Evolutionary conservation across 2,113 vertebrate genomes (phyloP), one percentile per base, ranked within the genome.

Genomic region (Poecile atricapillus): DNA sequence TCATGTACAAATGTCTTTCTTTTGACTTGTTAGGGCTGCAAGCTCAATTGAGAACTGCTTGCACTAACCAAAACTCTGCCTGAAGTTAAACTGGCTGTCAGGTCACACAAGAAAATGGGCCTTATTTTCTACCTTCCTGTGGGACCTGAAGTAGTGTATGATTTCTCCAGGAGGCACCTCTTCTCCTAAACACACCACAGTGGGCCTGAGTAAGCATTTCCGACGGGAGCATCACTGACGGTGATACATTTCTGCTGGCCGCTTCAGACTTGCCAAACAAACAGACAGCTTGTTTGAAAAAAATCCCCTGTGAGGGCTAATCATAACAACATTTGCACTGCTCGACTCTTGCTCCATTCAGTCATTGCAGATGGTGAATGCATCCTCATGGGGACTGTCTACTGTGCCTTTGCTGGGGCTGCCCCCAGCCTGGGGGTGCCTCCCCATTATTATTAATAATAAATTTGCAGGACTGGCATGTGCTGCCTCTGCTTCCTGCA

Each of bases 271-370:
- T 86, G 83, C 52, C 39, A 74, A 90, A 95, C 82, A 95, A 84
- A 90, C 0, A 3, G 88, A 80, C 39, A 53, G 56, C 76, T 87
- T 90, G 64, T 77, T 52, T 18, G 68, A 89, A 92, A 87, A 94
- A 88, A 83, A 10, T 92, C 83, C 80, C 76, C 76, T 5, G 39
- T 69, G 89, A 92, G 83, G 56, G 30, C 47, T 92, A 93, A 85
- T 85, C 69, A 91, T 80, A 96, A 91, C 93, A 95, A 94, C 63
- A 62, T 71, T 93, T 83, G 67, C 0, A 2, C 33, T 83, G 71
- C 79, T 91, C 10, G 50, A 93, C 82, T 86, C 91, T 88, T 78
- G 23, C 67, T 91, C 50, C 44, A 11, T 60, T 91, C 83, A 44
- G 75, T 65, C 31, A 3, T 71, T 4, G 7, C 88, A 90, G 90